Evolutionary conservation across 2,797 vertebrate species (phyloP).

Genomic region (Mormyrus proboscirostris): DNA sequence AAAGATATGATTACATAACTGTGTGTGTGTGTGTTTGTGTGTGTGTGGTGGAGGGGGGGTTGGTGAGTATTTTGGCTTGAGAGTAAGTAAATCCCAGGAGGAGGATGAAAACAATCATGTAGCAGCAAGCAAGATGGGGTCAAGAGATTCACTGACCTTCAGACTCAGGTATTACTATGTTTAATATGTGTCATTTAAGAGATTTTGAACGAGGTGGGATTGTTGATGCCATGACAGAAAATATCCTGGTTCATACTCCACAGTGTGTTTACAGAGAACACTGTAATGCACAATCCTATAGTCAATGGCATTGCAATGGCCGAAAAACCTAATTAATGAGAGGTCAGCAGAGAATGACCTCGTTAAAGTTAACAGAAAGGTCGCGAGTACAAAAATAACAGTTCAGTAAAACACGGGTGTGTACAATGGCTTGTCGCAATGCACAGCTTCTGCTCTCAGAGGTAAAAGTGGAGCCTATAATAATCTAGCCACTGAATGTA

Average conservation of each 20-base stretch:
- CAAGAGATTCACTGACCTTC: not conserved
- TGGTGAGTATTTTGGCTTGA: not conserved
- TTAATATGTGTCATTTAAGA: not conserved
- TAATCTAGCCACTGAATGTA: not conserved
- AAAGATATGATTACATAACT: too few species aligned
- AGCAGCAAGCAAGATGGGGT: not conserved
- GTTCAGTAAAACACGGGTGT: not conserved
- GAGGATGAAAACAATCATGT: not conserved
- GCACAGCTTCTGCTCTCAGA: not conserved
- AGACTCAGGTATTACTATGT: not conserved
- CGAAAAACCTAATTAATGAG: not conserved
- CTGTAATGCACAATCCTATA: not conserved
- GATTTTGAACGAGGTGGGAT: not conserved
- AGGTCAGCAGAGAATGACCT: not conserved
- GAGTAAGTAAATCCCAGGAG: not conserved
- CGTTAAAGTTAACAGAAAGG: conserved; percentile 1
- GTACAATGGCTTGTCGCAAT: not conserved
- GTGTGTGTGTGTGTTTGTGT: too few species aligned
- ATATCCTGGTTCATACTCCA: not conserved
- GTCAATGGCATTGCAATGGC: not conserved
- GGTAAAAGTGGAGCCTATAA: not conserved
- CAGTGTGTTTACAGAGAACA: not conserved
- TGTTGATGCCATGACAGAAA: not conserved
- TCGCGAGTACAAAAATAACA: not conserved
- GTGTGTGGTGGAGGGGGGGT: too few species aligned